Evolutionary conservation across 2,113 vertebrate species (phyloP).

Genomic region (Lagopus leucura): DNA sequence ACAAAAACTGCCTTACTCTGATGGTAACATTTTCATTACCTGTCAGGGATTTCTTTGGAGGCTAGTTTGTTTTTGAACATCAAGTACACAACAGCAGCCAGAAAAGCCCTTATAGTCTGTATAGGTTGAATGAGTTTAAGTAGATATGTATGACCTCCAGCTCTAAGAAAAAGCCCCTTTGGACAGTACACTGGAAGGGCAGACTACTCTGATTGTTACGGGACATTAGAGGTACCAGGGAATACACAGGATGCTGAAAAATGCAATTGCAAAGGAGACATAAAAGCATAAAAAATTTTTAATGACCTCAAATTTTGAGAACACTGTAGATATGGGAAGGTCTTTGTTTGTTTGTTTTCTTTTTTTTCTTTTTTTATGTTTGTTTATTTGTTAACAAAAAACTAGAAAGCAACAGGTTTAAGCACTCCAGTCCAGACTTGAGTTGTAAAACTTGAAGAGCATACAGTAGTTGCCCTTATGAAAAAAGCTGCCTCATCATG

Average conservation of each 20-base stretch:
- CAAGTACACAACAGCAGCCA: background rate
- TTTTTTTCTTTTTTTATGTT: too few species aligned
- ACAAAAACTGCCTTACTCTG: conserved; percentile 33
- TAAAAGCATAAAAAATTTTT: background rate
- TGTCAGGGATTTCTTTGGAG: background rate
- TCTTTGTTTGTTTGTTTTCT: too few species aligned
- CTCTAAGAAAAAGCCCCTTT: background rate
- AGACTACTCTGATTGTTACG: background rate
- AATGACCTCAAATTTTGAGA: background rate
- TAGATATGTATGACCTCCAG: background rate
- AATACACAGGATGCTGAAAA: background rate
- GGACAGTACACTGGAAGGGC: background rate
- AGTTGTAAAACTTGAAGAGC: background rate
- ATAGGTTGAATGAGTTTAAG: background rate
- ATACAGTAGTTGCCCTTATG: background rate
- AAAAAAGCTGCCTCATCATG: background rate
- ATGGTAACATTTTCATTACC: conserved; percentile 23
- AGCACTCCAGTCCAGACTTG: background rate
- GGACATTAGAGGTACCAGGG: conserved; percentile 10
- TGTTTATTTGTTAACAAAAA: background rate
- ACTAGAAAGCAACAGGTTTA: fast-evolving
- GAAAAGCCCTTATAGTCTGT: background rate
- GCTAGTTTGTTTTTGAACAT: background rate
- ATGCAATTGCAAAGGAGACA: background rate
- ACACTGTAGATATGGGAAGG: background rate